Conservation (phyloP, 2,797 vertebrate species). For the Enteromius radiatus region DNA sequence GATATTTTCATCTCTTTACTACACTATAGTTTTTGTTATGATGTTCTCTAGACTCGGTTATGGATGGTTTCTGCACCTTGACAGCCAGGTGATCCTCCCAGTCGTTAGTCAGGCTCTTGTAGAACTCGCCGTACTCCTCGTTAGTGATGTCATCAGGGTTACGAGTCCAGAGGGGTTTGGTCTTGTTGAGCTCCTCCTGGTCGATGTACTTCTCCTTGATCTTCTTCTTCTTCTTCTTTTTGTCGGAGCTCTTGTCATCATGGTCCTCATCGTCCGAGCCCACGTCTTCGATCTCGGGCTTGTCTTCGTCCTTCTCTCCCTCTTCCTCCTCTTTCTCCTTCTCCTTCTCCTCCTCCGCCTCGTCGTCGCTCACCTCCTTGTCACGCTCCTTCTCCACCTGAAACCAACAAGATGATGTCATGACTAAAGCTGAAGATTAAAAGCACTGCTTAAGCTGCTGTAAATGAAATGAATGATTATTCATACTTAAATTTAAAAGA, state of each 20-base stretch:
- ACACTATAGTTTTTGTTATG: too few relatives aligned
- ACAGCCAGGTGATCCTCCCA: conserved; percentile 97
- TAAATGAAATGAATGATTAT: too few relatives aligned
- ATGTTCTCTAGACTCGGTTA: too few relatives aligned
- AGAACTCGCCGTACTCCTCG: conserved; percentile 93
- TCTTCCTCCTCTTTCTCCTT: conserved; percentile 74
- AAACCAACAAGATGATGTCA: background rate
- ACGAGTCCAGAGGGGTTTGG: conserved; percentile 95
- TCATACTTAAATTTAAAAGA: too few relatives aligned
- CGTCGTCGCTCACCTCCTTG: conserved; percentile 94
- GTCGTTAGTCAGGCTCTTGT: conserved; percentile 94
- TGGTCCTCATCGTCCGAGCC: conserved; percentile 86
- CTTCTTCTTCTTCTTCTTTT: conserved; percentile 95
- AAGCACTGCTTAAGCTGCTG: too few relatives aligned
- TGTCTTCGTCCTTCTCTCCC: conserved; percentile 83
- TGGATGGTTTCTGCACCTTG: conserved; percentile 74
- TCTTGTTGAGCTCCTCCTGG: conserved; percentile 92
- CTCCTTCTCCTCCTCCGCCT: conserved; percentile 79
- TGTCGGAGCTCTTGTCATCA: conserved; percentile 87
- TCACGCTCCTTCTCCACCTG: conserved; percentile 94
- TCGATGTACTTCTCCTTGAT: conserved; percentile 96
- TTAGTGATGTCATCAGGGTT: conserved; percentile 94
- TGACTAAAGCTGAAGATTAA: background rate
- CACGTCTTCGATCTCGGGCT: conserved; percentile 90
- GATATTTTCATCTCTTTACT: too few relatives aligned